phyloP scores from a whole-genome alignment of 2,888 invertebrate species.

The Dolichopus griseipennis region DNA sequence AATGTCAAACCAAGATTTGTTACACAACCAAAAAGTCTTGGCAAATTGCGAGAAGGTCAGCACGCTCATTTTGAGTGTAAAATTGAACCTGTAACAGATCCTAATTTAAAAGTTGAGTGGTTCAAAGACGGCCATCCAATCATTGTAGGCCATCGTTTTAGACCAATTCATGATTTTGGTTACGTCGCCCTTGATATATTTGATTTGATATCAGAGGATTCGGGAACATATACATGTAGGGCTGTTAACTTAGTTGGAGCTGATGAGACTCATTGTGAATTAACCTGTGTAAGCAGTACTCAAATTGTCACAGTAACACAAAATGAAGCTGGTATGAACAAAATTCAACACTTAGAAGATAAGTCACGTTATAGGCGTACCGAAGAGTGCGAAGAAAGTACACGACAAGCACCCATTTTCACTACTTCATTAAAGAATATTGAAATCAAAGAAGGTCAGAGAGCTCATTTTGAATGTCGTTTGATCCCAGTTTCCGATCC shows the following conservation, averaged over 20 bases:
- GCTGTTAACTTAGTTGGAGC: conserved; percentile 84
- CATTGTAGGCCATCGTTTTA: conserved; percentile 87
- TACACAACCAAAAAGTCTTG: conserved; percentile 77
- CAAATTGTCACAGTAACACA: conserved; percentile 78
- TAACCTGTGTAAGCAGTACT: conserved; percentile 65
- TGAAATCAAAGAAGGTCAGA: conserved; percentile 87
- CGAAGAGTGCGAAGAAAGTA: conserved; percentile 70
- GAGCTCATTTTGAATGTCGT: conserved; percentile 90
- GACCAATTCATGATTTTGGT: conserved; percentile 96
- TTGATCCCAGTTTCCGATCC: conserved; percentile 89
- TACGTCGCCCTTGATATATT: conserved; percentile 96
- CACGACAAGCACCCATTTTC: conserved; percentile 86
- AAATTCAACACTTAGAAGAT: conserved; percentile 84
- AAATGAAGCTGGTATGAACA: conserved; percentile 79
- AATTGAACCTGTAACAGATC: conserved; percentile 92
- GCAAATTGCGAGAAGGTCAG: conserved; percentile 76
- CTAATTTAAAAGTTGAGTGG: conserved; percentile 95
- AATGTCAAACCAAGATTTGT: conserved; percentile 75
- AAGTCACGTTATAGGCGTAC: conserved; percentile 65
- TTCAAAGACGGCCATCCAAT: conserved; percentile 90
- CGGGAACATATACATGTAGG: conserved; percentile 86
- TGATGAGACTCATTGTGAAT: conserved; percentile 70
- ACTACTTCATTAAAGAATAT: conserved; percentile 86
- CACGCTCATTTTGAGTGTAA: conserved; percentile 97
- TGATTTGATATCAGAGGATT: conserved; percentile 92